Evolutionary conservation across 2,888 invertebrate genomes (phyloP).

Genomic region (Colletes collaris): DNA sequence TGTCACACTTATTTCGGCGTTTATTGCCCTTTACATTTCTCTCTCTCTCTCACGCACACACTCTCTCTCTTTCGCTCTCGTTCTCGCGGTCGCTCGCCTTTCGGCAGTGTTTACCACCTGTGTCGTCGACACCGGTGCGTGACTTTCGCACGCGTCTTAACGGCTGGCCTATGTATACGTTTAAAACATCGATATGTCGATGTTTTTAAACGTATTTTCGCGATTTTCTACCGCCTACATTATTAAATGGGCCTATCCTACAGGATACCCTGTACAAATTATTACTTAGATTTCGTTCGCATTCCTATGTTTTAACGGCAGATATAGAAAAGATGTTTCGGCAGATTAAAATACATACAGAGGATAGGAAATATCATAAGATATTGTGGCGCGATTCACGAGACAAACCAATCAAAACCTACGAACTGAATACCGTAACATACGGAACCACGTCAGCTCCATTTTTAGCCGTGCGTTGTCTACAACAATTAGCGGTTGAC

Average conservation of each 20-base stretch:
- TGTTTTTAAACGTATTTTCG: too few species aligned
- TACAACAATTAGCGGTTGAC: background rate
- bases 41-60: too few species aligned
- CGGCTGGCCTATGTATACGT: too few species aligned
- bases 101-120: too few species aligned
- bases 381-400: background rate
- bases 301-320: background rate
- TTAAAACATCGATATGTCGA: too few species aligned
- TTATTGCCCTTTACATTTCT: too few species aligned
- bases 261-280: background rate
- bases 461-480: background rate
- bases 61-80: too few species aligned
- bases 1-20: too few species aligned
- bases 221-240: too few species aligned
- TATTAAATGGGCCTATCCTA: background rate
- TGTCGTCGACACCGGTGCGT: too few species aligned
- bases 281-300: background rate
- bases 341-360: background rate
- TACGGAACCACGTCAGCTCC: background rate
- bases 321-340: slow-evolving; percentile 1
- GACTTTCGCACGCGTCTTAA: too few species aligned
- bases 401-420: background rate
- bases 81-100: too few species aligned
- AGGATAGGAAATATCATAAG: background rate
- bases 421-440: background rate